phyloP scores from a whole-genome alignment of 2,888 invertebrate species.

The Pollenia angustigena region DNA sequence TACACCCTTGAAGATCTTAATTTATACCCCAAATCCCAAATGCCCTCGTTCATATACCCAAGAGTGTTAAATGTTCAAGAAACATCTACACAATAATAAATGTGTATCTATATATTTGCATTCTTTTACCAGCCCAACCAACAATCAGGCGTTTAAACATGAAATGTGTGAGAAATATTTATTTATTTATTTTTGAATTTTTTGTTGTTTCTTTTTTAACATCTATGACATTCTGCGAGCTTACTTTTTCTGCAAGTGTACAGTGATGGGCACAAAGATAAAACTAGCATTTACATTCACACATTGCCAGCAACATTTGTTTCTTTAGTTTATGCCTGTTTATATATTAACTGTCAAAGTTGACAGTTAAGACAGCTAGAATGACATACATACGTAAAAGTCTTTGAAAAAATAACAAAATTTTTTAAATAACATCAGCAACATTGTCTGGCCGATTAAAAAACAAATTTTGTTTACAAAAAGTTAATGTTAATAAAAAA shows the following conservation, averaged over 20 bases:
- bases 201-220: constrained; percentile 2
- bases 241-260: constrained; percentile 36
- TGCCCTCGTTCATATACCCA: background rate
- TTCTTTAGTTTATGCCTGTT: constrained; percentile 20
- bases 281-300: constrained; percentile 13
- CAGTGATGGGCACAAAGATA: constrained; percentile 56
- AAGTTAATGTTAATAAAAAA: background rate
- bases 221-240: constrained; percentile 50
- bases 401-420: constrained; percentile 27
- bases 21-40: background rate
- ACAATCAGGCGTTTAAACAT: constrained; percentile 53
- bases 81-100: constrained; percentile 10
- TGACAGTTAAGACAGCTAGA: constrained; percentile 61
- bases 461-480: constrained; percentile 1
- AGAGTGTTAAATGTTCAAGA: constrained; percentile 23
- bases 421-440: constrained; percentile 3
- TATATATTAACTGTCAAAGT: constrained; percentile 54
- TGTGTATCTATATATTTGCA: constrained; percentile 37
- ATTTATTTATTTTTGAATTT: background rate
- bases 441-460: background rate
- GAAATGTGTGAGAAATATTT: constrained; percentile 69
- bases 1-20: no score
- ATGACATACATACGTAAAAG: constrained; percentile 55
- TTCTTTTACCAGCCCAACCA: constrained; percentile 48
- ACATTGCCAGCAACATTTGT: constrained; percentile 29